Conservation (phyloP, 2,888 invertebrate genomes). For the Endomychus coccineus region DNA sequence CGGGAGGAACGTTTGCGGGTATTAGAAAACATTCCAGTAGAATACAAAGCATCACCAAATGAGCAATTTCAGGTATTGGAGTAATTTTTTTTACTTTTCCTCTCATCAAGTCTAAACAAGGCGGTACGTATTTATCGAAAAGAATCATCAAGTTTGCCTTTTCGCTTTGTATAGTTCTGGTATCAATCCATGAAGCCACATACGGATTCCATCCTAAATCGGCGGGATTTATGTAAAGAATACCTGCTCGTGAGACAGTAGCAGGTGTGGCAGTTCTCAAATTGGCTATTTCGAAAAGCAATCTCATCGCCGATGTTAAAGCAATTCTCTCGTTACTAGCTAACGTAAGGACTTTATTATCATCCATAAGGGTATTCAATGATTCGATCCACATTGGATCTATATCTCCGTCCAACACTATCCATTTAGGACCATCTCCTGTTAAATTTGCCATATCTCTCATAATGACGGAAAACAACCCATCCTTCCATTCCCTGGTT, state of each 20-base stretch:
- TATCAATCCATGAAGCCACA: conserved; percentile 83
- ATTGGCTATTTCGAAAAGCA: conserved; percentile 89
- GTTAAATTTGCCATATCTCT: conserved; percentile 85
- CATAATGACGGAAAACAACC: conserved; percentile 89
- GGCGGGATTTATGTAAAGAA: conserved; percentile 87
- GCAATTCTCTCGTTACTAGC: conserved; percentile 94
- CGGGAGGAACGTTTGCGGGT: conserved; percentile 70
- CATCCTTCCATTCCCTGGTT: conserved; percentile 88
- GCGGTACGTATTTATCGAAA: conserved; percentile 89
- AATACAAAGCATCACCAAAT: conserved; percentile 80
- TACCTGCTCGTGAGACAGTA: conserved; percentile 90
- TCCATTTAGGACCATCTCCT: conserved; percentile 86
- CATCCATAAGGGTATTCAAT: conserved; percentile 94
- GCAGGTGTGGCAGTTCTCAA: conserved; percentile 90
- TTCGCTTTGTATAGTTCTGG: conserved; percentile 61
- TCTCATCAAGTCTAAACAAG: conserved; percentile 67
- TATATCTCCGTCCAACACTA: conserved; percentile 91
- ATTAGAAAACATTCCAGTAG: conserved; percentile 79
- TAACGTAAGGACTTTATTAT: conserved; percentile 88
- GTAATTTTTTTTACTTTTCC: conserved; percentile 81
- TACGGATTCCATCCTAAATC: conserved; percentile 95
- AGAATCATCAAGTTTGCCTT: conserved; percentile 75
- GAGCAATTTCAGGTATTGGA: conserved; percentile 83
- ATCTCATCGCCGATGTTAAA: conserved; percentile 77
- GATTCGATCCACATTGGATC: conserved; percentile 99